Percentiles rank a stretch among this genome's conserved stretches.
Evolutionary conservation across 2,888 invertebrate genomes (phyloP).

Genomic region (Acrocyrtus sp.): DNA sequence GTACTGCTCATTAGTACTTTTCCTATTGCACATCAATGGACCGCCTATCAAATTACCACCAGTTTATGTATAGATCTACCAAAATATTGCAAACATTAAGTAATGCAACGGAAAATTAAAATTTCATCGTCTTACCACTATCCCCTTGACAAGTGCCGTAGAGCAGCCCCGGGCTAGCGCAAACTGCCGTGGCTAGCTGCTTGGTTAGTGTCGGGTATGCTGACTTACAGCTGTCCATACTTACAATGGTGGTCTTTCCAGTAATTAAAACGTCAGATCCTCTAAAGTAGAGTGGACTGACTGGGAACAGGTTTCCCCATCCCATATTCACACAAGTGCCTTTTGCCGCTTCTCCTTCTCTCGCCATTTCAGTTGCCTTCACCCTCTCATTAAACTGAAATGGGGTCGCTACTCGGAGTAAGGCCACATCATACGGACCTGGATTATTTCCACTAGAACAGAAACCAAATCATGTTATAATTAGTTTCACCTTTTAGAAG

Average conservation of each 20-base stretch:
- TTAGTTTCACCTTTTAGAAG: background rate
- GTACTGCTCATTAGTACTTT: slow-evolving; percentile 18
- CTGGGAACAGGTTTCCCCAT: slow-evolving; percentile 43
- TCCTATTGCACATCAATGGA: slow-evolving; percentile 31
- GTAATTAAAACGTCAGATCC: slow-evolving; percentile 22
- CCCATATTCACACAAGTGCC: slow-evolving; percentile 24
- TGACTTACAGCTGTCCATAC: background rate
- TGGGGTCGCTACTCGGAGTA: slow-evolving; percentile 11
- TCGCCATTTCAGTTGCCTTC: background rate
- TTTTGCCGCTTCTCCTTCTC: background rate
- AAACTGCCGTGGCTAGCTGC: slow-evolving; percentile 2
- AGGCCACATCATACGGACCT: slow-evolving; percentile 40
- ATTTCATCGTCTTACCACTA: slow-evolving; percentile 7
- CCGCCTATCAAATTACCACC: slow-evolving; percentile 37
- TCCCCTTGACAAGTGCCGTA: slow-evolving; percentile 50
- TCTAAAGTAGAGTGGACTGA: slow-evolving; percentile 14
- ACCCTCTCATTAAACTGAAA: slow-evolving; percentile 27
- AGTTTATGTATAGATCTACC: background rate
- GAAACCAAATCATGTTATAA: background rate
- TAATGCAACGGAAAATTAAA: too few species aligned
- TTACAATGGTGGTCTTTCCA: slow-evolving; percentile 8
- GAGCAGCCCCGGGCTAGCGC: slow-evolving; percentile 3
- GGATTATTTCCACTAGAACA: slow-evolving; percentile 17
- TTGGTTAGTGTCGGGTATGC: slow-evolving; percentile 4
- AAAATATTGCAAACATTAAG: too few species aligned